phyloP scores from a whole-genome alignment of 2,113 vertebrate genomes.

The Tyto alba region DNA sequence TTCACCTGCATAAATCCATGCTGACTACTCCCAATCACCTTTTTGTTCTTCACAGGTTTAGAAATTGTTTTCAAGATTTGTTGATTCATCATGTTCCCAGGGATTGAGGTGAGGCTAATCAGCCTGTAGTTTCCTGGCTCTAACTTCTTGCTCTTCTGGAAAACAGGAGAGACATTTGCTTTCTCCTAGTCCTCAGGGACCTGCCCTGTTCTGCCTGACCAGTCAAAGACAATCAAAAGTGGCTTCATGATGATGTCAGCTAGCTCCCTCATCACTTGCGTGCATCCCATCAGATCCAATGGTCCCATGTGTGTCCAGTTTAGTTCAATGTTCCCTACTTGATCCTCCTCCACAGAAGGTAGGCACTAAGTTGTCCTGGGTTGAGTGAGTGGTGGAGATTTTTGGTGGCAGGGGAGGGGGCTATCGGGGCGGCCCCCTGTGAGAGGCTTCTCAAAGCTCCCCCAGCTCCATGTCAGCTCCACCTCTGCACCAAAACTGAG shows the following conservation, averaged over 20 bases:
- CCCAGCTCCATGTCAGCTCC: too few species aligned
- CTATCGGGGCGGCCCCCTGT: too few species aligned
- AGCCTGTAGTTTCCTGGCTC: background rate
- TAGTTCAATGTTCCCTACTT: background rate
- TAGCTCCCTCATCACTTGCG: background rate
- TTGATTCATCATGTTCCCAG: background rate
- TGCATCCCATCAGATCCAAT: background rate
- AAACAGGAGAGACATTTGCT: background rate
- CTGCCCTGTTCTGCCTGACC: background rate
- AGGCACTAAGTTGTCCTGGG: too few species aligned
- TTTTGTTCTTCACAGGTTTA: background rate
- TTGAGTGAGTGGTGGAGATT: too few species aligned
- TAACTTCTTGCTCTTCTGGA: background rate
- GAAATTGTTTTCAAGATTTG: background rate
- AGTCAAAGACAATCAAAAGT: background rate
- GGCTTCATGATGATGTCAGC: background rate
- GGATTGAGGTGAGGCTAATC: background rate
- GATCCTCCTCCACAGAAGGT: background rate
- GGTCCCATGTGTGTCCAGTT: background rate
- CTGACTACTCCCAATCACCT: background rate
- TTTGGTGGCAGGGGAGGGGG: too few species aligned
- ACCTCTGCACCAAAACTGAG: too few species aligned
- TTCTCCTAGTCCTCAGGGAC: background rate
- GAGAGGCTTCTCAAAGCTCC: too few species aligned
- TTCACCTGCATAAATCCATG: background rate